Percentiles rank a stretch among this genome's conserved stretches.
These are phyloP conservation scores for Monomorium pharaonis DNA, from an alignment of 1,140 invertebrate species.

Conservation along the genomic window DNA sequence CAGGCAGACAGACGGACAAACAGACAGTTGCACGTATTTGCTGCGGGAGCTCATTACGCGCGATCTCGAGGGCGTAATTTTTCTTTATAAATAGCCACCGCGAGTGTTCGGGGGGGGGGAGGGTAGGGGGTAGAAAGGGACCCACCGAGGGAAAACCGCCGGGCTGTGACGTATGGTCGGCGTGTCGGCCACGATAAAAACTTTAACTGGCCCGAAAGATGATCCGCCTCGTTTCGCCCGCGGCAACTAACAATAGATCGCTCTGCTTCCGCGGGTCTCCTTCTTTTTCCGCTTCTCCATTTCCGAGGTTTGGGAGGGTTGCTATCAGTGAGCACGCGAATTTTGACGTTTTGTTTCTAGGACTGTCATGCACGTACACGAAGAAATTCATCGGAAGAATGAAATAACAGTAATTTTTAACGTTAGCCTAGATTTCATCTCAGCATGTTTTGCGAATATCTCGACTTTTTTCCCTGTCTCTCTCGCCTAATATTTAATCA, in stretches of 20 bases:
- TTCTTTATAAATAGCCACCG: conserved; percentile 57
- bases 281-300: conserved; percentile 9
- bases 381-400: background rate
- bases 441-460: background rate
- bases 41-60: conserved; percentile 57
- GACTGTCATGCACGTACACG: background rate
- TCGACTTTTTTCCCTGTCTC: background rate
- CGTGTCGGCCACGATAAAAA: conserved; percentile 50
- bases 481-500: background rate
- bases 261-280: conserved; percentile 16
- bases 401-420: conserved; percentile 2
- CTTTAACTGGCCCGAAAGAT: conserved; percentile 57
- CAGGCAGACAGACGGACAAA: conserved; percentile 49
- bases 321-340: conserved; percentile 9
- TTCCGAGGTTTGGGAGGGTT: background rate
- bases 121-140: background rate
- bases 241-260: conserved; percentile 58
- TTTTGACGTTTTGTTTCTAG: conserved; percentile 7
- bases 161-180: conserved; percentile 49
- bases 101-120: background rate
- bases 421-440: background rate
- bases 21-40: conserved; percentile 52
- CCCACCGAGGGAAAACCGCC: conserved; percentile 26
- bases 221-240: conserved; percentile 51
- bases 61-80: conserved; percentile 53